phyloP scores from a whole-genome alignment of 2,797 vertebrate species.

The Microctenopoma steveboyesi region DNA sequence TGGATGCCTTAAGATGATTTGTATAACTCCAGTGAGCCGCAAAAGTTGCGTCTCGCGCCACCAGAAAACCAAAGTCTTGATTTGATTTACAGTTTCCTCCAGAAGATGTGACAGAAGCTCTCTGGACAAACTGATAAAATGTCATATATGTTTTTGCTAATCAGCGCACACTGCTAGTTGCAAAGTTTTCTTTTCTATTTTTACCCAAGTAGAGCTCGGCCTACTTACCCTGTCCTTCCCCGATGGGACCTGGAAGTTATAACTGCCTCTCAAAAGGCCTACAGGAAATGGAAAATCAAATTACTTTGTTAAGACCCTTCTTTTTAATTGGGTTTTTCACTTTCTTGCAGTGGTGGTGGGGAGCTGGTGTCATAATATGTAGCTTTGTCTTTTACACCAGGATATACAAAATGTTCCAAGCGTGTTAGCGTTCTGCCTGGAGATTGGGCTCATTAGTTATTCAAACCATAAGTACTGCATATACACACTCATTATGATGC shows the following conservation, averaged over 20 bases:
- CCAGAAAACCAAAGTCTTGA: too few species aligned
- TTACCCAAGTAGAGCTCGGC: slow-evolving; percentile 80
- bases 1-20: too few species aligned
- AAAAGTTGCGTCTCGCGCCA: too few species aligned
- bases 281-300: slow-evolving; percentile 85
- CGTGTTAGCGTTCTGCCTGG: slow-evolving; percentile 58
- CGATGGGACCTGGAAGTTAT: slow-evolving; percentile 79
- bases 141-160: slow-evolving; percentile 58
- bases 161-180: slow-evolving; percentile 56
- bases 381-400: slow-evolving; percentile 31
- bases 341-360: slow-evolving; percentile 6
- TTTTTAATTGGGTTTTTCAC: slow-evolving; percentile 60
- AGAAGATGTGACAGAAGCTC: slow-evolving; percentile 4
- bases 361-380: slow-evolving; percentile 33
- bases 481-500: slow-evolving; percentile 70
- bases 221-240: slow-evolving; percentile 78
- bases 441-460: slow-evolving; percentile 76
- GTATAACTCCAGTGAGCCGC: too few species aligned
- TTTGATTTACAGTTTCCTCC: too few species aligned
- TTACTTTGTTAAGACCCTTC: slow-evolving; percentile 76
- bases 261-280: slow-evolving; percentile 79
- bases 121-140: slow-evolving; percentile 40
- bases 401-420: slow-evolving; percentile 45
- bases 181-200: slow-evolving; percentile 79
- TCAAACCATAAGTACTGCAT: slow-evolving; percentile 66